These are phyloP conservation scores for Mamestra brassicae DNA, from an alignment of 2,888 invertebrate species.

Conservation along the genomic window DNA sequence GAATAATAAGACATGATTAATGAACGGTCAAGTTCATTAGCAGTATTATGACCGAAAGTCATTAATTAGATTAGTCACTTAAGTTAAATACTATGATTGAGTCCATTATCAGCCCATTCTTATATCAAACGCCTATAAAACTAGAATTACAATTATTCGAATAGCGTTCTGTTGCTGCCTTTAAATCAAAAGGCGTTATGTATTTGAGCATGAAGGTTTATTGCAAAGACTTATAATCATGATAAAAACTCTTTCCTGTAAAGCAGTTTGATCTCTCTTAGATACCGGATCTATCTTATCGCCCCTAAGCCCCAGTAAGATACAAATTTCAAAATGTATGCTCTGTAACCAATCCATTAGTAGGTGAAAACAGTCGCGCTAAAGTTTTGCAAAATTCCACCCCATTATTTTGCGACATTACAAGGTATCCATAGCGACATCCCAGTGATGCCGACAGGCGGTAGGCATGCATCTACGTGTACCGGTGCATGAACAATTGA, in stretches of 20 bases:
- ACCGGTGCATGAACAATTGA: slow-evolving; percentile 69
- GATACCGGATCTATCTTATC: background rate
- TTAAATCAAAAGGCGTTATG: slow-evolving; percentile 59
- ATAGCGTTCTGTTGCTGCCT: slow-evolving; percentile 57
- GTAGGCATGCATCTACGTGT: slow-evolving; percentile 73
- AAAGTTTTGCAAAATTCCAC: slow-evolving; percentile 23
- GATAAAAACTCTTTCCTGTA: background rate
- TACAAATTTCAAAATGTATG: background rate
- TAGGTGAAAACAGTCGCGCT: background rate
- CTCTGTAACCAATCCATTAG: background rate
- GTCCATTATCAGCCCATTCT: slow-evolving; percentile 24
- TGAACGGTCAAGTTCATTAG: slow-evolving; percentile 52
- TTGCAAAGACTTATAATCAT: background rate
- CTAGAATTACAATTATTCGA: slow-evolving; percentile 19
- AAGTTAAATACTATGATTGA: background rate
- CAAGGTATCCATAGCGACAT: slow-evolving; percentile 45
- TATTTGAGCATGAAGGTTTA: slow-evolving; percentile 6
- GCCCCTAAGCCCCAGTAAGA: background rate
- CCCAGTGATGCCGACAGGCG: slow-evolving; percentile 23
- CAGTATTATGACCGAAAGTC: slow-evolving; percentile 54
- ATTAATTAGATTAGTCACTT: slow-evolving; percentile 59
- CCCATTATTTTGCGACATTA: slow-evolving; percentile 24
- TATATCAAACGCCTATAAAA: slow-evolving; percentile 48
- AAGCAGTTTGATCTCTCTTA: background rate
- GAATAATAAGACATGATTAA: slow-evolving; percentile 31